phyloP scores from a whole-genome alignment of 2,797 vertebrate species.

The Ambastaia sidthimunki region DNA sequence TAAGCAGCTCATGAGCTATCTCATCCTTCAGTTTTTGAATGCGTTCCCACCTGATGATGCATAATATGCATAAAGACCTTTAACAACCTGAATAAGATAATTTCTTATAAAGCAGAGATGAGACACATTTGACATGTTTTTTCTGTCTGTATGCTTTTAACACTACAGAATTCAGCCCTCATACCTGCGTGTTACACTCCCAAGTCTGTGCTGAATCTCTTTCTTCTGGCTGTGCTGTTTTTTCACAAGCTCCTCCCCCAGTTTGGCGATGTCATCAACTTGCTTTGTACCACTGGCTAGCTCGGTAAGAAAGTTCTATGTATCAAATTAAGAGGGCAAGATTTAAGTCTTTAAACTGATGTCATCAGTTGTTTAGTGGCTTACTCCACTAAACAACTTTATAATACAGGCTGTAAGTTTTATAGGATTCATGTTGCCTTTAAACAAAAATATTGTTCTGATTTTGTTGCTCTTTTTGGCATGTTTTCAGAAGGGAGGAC shows the following conservation, averaged over 20 bases:
- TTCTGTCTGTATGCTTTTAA: neutral
- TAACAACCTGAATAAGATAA: neutral
- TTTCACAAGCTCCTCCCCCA: constrained; percentile 77
- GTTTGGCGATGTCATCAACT: constrained; percentile 78
- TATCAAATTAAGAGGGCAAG: constrained; percentile 40
- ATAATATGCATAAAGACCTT: neutral
- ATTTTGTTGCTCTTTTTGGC: neutral
- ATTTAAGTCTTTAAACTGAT: neutral
- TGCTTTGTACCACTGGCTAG: constrained; percentile 82
- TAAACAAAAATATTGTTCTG: neutral
- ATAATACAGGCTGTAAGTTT: neutral
- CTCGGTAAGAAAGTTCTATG: constrained; percentile 83
- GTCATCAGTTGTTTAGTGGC: neutral
- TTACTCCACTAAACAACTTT: neutral
- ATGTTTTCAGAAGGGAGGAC: neutral
- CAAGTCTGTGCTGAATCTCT: constrained; percentile 75
- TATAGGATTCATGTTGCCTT: constrained; percentile 4
- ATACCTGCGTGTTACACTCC: constrained; percentile 78
- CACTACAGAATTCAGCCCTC: neutral
- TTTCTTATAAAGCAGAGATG: neutral
- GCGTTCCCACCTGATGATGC: constrained; percentile 78
- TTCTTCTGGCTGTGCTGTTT: constrained; percentile 74
- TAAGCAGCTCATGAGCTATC: constrained; percentile 81
- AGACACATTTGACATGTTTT: neutral
- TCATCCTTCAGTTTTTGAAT: constrained; percentile 86